These are phyloP conservation scores for Anoplolepis gracilipes DNA, from an alignment of 1,140 invertebrate genomes.

Conservation along the genomic window DNA sequence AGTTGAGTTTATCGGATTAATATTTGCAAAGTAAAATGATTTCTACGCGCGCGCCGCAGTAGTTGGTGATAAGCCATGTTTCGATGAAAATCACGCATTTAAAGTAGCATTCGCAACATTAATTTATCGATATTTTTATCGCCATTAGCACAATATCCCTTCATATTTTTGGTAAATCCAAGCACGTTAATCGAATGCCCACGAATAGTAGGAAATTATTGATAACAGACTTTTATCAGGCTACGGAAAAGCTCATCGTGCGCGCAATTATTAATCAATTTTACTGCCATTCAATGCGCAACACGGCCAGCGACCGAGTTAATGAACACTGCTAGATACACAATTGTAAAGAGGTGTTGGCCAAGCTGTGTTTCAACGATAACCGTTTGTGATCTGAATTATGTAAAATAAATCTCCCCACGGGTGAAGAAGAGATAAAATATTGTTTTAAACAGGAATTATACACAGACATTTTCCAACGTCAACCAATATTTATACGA, in stretches of 20 bases:
- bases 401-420: slow-evolving; percentile 36
- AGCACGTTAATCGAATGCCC: slow-evolving; percentile 26
- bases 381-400: slow-evolving; percentile 46
- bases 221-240: slow-evolving; percentile 58
- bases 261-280: slow-evolving; percentile 63
- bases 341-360: slow-evolving; percentile 44
- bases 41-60: slow-evolving; percentile 5
- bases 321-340: slow-evolving; percentile 52
- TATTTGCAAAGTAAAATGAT: slow-evolving; percentile 51
- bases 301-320: slow-evolving; percentile 29
- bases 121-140: slow-evolving; percentile 51
- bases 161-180: slow-evolving; percentile 55
- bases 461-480: too few species aligned
- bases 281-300: slow-evolving; percentile 50
- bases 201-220: slow-evolving; percentile 52
- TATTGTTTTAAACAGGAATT: slow-evolving; percentile 17
- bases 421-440: slow-evolving; percentile 35
- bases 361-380: slow-evolving; percentile 15
- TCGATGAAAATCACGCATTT: slow-evolving; percentile 38
- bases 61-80: slow-evolving; percentile 31
- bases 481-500: background rate
- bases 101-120: slow-evolving; percentile 25
- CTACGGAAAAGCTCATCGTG: slow-evolving; percentile 30
- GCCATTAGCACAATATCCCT: background rate
- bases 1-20: slow-evolving; percentile 38